Evolutionary conservation across 2,888 invertebrate species (phyloP).

Genomic region (Bimastos eiseni): DNA sequence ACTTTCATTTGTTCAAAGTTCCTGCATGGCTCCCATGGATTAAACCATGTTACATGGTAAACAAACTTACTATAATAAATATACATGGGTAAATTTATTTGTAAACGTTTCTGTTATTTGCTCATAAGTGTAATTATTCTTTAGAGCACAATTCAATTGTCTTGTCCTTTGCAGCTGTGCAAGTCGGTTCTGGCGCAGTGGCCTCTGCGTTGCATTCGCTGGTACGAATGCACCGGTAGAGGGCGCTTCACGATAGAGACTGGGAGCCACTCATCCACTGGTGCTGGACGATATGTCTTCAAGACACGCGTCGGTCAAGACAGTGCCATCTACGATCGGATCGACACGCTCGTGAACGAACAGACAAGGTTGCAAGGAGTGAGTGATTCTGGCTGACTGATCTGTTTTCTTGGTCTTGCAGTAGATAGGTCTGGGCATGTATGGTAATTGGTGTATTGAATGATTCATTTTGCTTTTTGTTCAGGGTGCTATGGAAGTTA

Average conservation of each 20-base stretch:
- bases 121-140: background rate
- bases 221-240: conserved; percentile 54
- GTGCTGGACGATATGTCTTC: conserved; percentile 57
- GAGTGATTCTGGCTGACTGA: background rate
- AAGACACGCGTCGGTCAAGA: conserved; percentile 52
- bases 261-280: conserved; percentile 58
- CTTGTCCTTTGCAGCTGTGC: conserved; percentile 48
- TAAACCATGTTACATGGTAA: too few relatives aligned
- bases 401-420: background rate
- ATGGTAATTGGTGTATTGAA: background rate
- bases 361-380: conserved; percentile 42
- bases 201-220: conserved; percentile 59
- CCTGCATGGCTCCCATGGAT: too few relatives aligned
- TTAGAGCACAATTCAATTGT: background rate
- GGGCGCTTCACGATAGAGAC: conserved; percentile 57
- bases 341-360: conserved; percentile 56
- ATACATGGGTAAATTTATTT: too few relatives aligned
- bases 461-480: too few relatives aligned
- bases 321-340: conserved; percentile 52
- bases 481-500: too few relatives aligned
- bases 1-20: too few relatives aligned
- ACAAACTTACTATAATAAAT: too few relatives aligned
- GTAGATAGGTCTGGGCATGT: background rate
- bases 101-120: too few relatives aligned
- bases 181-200: conserved; percentile 58